phyloP scores from a whole-genome alignment of 2,888 invertebrate species.

The Chrysodeixis includens region DNA sequence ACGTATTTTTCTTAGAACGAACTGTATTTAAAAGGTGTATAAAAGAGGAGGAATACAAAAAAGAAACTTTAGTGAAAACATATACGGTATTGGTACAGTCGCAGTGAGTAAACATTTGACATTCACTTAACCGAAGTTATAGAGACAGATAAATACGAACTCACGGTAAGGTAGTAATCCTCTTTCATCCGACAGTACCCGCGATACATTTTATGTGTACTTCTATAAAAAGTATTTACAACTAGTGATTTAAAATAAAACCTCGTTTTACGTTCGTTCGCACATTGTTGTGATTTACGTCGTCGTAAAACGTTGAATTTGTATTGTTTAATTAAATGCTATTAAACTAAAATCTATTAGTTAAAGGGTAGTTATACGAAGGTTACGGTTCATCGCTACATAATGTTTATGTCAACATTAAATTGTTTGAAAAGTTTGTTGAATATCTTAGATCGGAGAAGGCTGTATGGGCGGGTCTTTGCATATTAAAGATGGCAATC shows the following conservation, averaged over 20 bases:
- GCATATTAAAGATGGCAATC: constrained; percentile 80
- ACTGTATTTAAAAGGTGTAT: constrained; percentile 37
- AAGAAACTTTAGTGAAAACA: constrained; percentile 24
- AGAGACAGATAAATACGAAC: constrained; percentile 50
- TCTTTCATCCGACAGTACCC: constrained; percentile 33
- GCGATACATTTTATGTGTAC: constrained; percentile 50
- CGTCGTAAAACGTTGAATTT: constrained; percentile 6
- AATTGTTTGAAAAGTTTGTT: constrained; percentile 38
- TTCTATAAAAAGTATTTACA: constrained; percentile 33
- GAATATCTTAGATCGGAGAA: constrained; percentile 21
- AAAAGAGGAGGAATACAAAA: constrained; percentile 23
- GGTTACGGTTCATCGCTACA: constrained; percentile 51
- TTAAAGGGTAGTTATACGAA: constrained; percentile 30
- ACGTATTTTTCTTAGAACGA: constrained; percentile 24
- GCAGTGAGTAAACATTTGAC: constrained; percentile 53
- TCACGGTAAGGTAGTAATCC: constrained; percentile 32
- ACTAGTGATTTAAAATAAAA: constrained; percentile 49
- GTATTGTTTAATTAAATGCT: background rate
- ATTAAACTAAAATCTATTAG: background rate
- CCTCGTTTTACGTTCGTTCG: constrained; percentile 26
- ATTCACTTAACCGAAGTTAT: constrained; percentile 40
- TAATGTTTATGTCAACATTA: constrained; percentile 53
- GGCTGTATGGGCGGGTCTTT: constrained; percentile 50
- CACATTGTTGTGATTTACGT: constrained; percentile 22
- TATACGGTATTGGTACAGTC: constrained; percentile 23